Conservation (phyloP, 2,797 vertebrate species). For the Eulemur albifrons region DNA sequence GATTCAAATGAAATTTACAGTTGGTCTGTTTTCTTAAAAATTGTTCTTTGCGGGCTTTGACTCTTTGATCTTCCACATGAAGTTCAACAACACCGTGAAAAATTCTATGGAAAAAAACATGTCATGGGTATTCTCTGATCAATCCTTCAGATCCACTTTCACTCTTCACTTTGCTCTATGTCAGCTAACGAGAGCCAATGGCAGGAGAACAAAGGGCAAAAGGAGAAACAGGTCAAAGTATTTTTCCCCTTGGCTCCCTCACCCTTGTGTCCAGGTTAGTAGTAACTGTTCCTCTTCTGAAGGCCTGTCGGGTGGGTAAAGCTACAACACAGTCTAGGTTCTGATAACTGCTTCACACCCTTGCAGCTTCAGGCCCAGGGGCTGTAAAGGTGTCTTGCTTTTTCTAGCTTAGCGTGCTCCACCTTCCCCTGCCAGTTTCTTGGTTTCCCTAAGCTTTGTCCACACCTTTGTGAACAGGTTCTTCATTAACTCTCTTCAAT, state of each 20-base stretch:
- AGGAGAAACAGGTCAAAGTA: background rate
- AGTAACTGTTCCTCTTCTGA: background rate
- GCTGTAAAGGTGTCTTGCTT: background rate
- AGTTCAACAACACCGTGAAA: constrained; percentile 23
- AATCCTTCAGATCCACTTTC: background rate
- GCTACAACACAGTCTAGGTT: background rate
- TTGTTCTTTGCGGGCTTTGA: background rate
- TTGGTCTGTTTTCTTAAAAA: background rate
- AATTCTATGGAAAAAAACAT: background rate
- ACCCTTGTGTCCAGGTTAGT: background rate
- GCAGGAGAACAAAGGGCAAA: background rate
- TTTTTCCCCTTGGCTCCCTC: background rate
- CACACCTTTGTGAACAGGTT: background rate
- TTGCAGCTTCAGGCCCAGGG: background rate
- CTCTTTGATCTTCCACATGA: background rate
- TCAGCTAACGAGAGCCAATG: background rate
- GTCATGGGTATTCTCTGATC: background rate
- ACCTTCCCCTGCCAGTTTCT: background rate
- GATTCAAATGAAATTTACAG: background rate
- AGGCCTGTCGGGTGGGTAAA: too few species aligned
- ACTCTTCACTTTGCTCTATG: background rate
- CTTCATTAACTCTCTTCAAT: background rate
- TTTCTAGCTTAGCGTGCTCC: background rate
- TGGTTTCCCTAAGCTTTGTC: background rate
- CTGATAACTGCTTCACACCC: background rate